These are phyloP conservation scores for Nyctibius bracteatus DNA, from an alignment of 2,113 vertebrate genomes.

Conservation along the genomic window DNA sequence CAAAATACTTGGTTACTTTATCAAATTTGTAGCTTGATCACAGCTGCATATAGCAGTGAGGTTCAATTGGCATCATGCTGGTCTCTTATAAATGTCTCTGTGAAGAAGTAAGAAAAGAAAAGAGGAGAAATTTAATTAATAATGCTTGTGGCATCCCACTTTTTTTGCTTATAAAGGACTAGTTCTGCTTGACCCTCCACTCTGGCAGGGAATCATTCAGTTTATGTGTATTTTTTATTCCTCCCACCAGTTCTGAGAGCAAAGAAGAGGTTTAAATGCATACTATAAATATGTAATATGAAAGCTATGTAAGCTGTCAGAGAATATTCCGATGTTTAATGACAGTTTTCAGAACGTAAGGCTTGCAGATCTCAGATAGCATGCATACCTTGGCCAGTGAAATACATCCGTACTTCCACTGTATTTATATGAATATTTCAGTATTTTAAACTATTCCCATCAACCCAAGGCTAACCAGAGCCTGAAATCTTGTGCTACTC, in stretches of 20 bases:
- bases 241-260: background rate
- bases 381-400: background rate
- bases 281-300: slow-evolving; percentile 51
- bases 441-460: slow-evolving; percentile 15
- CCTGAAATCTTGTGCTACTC: background rate
- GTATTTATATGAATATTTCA: slow-evolving; percentile 47
- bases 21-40: background rate
- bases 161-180: background rate
- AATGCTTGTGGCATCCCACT: background rate
- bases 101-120: background rate
- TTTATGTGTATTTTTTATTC: slow-evolving; percentile 26
- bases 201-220: background rate
- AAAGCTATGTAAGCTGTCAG: slow-evolving; percentile 31
- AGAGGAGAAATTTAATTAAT: background rate
- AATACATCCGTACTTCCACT: background rate
- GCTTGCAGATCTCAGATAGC: slow-evolving; percentile 19
- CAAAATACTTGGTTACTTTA: background rate
- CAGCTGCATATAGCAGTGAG: background rate
- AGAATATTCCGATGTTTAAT: slow-evolving; percentile 43
- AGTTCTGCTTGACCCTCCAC: background rate
- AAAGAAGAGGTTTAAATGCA: slow-evolving; percentile 37
- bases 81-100: background rate
- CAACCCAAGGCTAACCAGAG: background rate
- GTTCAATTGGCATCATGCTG: background rate
- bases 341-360: slow-evolving; percentile 46